Conservation (phyloP, 2,888 invertebrate species). For the Pyrrhia umbra region DNA sequence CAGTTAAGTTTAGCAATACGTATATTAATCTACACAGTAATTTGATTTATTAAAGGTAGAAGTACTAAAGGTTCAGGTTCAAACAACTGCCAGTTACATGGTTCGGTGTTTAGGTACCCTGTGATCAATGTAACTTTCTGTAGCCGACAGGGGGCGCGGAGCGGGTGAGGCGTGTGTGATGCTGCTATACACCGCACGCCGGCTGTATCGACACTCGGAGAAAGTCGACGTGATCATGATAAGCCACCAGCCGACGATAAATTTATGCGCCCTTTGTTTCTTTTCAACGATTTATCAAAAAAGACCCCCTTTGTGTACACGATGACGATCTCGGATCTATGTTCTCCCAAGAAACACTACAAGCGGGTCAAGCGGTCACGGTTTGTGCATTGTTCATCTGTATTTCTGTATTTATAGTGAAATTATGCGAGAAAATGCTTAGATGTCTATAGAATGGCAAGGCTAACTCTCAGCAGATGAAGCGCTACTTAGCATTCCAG, state of each 20-base stretch:
- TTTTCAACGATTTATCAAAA: constrained; percentile 87
- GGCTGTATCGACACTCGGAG: constrained; percentile 79
- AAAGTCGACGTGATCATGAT: constrained; percentile 87
- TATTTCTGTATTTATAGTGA: constrained; percentile 40
- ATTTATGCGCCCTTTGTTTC: constrained; percentile 89
- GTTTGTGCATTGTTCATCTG: constrained; percentile 50
- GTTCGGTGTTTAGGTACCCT: constrained; percentile 30
- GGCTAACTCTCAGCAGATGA: constrained; percentile 37
- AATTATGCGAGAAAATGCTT: constrained; percentile 27
- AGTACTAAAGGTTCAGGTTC: constrained; percentile 47
- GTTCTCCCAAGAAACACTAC: constrained; percentile 64
- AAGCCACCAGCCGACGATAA: constrained; percentile 81
- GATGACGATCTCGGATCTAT: constrained; percentile 45
- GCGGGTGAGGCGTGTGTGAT: constrained; percentile 62
- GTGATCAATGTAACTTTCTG: constrained; percentile 60
- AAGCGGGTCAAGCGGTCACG: constrained; percentile 73
- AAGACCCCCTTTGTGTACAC: constrained; percentile 73
- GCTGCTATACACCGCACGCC: constrained; percentile 60
- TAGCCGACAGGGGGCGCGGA: constrained; percentile 38
- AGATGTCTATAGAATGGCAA: constrained; percentile 15
- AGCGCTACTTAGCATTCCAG: constrained; percentile 50
- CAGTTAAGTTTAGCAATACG: constrained; percentile 10
- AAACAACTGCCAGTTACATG: constrained; percentile 34
- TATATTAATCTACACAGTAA: constrained; percentile 29
- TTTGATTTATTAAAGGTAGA: constrained; percentile 36